A percentile compares a stretch with the other conserved stretches of the same genome.
These are phyloP conservation scores for Pseudomyrmex dendroicus DNA, from an alignment of 1,140 invertebrate species.

Conservation along the genomic window DNA sequence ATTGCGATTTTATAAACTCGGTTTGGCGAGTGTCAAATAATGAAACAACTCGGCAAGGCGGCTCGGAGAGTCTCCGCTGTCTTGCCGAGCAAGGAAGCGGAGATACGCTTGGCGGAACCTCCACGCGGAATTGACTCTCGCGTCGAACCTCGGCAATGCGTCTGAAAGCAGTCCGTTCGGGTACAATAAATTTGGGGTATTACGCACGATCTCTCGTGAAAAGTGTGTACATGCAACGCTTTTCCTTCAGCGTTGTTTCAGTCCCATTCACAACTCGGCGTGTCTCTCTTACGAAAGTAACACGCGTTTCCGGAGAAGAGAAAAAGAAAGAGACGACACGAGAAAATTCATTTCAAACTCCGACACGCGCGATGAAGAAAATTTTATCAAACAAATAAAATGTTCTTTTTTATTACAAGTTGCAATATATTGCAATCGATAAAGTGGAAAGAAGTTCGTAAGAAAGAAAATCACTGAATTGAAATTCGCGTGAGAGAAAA, in stretches of 20 bases:
- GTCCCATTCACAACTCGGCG: conserved; percentile 48
- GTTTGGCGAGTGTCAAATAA: conserved; percentile 12
- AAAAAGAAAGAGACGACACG: not conserved
- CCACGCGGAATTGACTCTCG: conserved; percentile 73
- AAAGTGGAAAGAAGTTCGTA: not conserved
- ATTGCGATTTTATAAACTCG: not conserved
- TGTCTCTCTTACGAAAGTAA: conserved; percentile 29
- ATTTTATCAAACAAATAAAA: not conserved
- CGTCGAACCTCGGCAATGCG: conserved; percentile 67
- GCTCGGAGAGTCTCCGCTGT: conserved; percentile 13
- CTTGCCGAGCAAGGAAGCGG: conserved; percentile 77
- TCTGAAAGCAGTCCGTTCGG: conserved; percentile 44
- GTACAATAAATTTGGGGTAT: conserved; percentile 51
- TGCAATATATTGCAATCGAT: not conserved
- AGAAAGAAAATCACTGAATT: not conserved
- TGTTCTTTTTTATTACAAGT: not conserved
- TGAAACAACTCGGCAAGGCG: conserved; percentile 41
- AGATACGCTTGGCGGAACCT: conserved; percentile 79
- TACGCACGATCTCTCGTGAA: conserved; percentile 40
- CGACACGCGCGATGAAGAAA: not conserved
- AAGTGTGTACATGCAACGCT: conserved; percentile 26
- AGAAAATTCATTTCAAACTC: conserved; percentile 18
- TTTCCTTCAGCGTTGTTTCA: conserved; percentile 21
- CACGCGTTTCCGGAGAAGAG: conserved; percentile 20
- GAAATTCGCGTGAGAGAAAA: not conserved